phyloP scores from a whole-genome alignment of 2,888 invertebrate species.

The Cheilosia pagana region DNA sequence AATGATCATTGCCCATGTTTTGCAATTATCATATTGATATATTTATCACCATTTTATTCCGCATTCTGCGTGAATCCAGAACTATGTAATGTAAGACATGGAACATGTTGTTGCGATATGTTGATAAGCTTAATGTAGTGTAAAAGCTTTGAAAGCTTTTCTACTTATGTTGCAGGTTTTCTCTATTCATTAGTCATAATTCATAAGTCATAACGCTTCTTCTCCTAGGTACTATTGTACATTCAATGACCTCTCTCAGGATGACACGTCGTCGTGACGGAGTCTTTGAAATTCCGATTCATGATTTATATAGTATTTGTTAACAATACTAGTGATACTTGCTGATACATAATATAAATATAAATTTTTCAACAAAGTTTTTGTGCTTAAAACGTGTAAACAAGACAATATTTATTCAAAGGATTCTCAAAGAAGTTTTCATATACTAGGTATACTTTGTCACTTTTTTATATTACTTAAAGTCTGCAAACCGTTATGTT shows the following conservation, averaged over 20 bases:
- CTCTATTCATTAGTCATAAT: not conserved
- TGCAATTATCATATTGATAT: too few species aligned
- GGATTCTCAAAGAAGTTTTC: not conserved
- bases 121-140: not conserved
- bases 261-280: not conserved
- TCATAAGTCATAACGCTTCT: slow-evolving; percentile 16
- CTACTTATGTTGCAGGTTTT: slow-evolving; percentile 15
- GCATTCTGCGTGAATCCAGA: too few species aligned
- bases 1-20: too few species aligned
- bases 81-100: too few species aligned
- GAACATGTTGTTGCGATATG: too few species aligned
- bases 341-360: not conserved
- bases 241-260: slow-evolving; percentile 50
- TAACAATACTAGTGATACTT: not conserved
- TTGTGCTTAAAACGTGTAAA: not conserved
- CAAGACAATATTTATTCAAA: not conserved
- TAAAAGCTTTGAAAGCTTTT: slow-evolving; percentile 37
- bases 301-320: not conserved
- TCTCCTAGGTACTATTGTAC: slow-evolving; percentile 41
- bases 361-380: not conserved
- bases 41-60: too few species aligned
- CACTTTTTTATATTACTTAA: not conserved
- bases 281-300: slow-evolving; percentile 11
- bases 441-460: not conserved
- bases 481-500: slow-evolving; percentile 9